Conservation (phyloP, 2,888 invertebrate species). For the Teleogryllus oceanicus region DNA sequence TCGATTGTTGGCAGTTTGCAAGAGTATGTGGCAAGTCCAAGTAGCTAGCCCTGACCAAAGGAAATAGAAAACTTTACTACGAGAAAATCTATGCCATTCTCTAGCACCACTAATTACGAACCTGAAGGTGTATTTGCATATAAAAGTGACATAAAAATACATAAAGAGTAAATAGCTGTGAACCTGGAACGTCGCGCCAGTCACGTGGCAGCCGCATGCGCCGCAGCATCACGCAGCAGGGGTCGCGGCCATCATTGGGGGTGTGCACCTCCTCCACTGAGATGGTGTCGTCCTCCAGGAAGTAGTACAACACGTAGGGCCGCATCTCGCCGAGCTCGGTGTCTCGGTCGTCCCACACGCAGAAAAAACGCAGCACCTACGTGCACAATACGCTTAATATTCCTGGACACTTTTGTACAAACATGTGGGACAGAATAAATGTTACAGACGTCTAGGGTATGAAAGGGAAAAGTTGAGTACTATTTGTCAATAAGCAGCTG, state of each 20-base stretch:
- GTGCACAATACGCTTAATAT: neutral
- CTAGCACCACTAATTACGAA: too few species aligned
- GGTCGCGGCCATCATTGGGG: constrained; percentile 71
- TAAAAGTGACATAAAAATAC: too few species aligned
- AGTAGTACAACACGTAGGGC: constrained; percentile 69
- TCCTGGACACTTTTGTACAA: neutral
- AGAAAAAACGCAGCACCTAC: constrained; percentile 45
- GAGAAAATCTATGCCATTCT: too few species aligned
- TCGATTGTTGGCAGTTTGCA: too few species aligned
- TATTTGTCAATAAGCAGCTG: too few species aligned
- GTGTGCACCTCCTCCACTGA: constrained; percentile 71
- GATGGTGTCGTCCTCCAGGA: constrained; percentile 76
- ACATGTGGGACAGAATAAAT: neutral
- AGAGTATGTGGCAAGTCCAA: too few species aligned
- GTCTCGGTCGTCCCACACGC: constrained; percentile 52
- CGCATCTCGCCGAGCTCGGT: constrained; percentile 48
- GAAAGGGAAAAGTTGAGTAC: too few species aligned
- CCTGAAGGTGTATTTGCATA: too few species aligned
- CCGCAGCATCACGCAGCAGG: constrained; percentile 68
- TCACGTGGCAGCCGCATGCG: constrained; percentile 74
- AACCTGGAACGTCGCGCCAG: constrained; percentile 60
- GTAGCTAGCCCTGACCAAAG: too few species aligned
- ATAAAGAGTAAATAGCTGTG: too few species aligned
- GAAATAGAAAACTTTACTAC: too few species aligned
- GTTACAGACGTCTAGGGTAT: too few species aligned